Evolutionary conservation across 2,888 invertebrate species (phyloP).

Genomic region (Meliscaeva auricollis): DNA sequence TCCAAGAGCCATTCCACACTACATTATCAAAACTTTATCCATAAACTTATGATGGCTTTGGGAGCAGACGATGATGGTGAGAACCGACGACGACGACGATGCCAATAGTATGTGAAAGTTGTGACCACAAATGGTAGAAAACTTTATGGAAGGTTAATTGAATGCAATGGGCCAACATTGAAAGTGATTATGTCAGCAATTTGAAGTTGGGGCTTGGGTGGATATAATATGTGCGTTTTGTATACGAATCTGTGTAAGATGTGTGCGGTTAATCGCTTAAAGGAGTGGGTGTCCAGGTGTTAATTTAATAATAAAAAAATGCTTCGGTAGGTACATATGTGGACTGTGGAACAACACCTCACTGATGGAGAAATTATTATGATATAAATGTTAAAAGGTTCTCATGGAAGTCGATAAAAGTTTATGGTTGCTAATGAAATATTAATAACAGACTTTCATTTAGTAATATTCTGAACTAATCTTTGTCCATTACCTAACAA

Average conservation of each 20-base stretch:
- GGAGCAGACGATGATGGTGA: conserved; percentile 9
- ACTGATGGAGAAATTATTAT: not conserved
- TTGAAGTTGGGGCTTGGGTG: conserved; percentile 39
- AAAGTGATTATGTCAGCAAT: conserved; percentile 66
- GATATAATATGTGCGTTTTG: not conserved
- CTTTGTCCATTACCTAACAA: too few species aligned
- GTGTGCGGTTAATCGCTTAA: not conserved
- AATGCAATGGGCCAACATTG: conserved; percentile 69
- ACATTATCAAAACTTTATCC: conserved; percentile 57
- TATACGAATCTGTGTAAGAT: not conserved
- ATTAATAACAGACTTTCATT: not conserved
- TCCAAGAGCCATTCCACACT: conserved; percentile 28
- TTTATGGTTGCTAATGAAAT: not conserved
- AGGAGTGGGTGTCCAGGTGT: conserved; percentile 23
- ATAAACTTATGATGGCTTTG: conserved; percentile 41
- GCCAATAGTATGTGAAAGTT: conserved; percentile 59
- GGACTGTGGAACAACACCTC: too few species aligned
- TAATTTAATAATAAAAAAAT: conserved; percentile 31
- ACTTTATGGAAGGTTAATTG: conserved; percentile 69
- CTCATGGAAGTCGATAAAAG: not conserved
- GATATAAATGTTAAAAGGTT: not conserved
- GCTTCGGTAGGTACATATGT: not conserved
- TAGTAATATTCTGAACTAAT: not conserved
- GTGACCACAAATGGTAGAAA: conserved; percentile 63
- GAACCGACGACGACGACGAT: conserved; percentile 12